Percentiles rank a stretch among this genome's conserved stretches.
Evolutionary conservation across 2,113 vertebrate species (phyloP).

Genomic region (Cyphomyrus plagiostoma): DNA sequence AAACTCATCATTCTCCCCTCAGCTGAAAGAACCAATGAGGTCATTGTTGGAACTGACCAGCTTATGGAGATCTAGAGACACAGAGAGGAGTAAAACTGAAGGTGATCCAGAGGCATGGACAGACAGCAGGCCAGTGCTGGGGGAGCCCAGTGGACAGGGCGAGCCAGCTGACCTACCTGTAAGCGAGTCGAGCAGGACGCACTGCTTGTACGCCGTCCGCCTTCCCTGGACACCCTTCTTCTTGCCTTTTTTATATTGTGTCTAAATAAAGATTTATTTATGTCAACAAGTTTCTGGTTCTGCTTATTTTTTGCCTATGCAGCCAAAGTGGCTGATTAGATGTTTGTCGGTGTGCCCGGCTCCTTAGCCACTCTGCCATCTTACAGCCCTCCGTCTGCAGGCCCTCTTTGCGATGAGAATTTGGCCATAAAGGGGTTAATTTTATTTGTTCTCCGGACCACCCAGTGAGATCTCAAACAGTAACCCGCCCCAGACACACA

Average conservation of each 20-base stretch:
- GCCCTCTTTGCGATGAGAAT: conserved; percentile 40
- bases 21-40: conserved; percentile 91
- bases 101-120: neutral
- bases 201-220: neutral
- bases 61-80: conserved; percentile 90
- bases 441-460: conserved; percentile 72
- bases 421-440: conserved; percentile 61
- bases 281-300: conserved; percentile 25
- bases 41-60: conserved; percentile 92
- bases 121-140: conserved; percentile 21
- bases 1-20: conserved; percentile 39
- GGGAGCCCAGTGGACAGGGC: neutral
- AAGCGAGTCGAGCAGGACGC: neutral
- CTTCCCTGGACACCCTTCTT: conserved; percentile 1
- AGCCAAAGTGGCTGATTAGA: neutral
- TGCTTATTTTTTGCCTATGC: neutral
- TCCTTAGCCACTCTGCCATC: conserved; percentile 8
- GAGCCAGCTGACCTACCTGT: conserved; percentile 22
- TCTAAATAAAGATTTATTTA: conserved; percentile 58
- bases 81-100: conserved; percentile 17
- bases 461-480: conserved; percentile 63
- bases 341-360: neutral
- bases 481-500: conserved; percentile 39
- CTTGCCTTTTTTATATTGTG: conserved; percentile 37
- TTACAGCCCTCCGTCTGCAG: conserved; percentile 26